Base-by-base conservation (phyloP, 2,113 vertebrate species). In the Thryonomys swinderianus region DNA sequence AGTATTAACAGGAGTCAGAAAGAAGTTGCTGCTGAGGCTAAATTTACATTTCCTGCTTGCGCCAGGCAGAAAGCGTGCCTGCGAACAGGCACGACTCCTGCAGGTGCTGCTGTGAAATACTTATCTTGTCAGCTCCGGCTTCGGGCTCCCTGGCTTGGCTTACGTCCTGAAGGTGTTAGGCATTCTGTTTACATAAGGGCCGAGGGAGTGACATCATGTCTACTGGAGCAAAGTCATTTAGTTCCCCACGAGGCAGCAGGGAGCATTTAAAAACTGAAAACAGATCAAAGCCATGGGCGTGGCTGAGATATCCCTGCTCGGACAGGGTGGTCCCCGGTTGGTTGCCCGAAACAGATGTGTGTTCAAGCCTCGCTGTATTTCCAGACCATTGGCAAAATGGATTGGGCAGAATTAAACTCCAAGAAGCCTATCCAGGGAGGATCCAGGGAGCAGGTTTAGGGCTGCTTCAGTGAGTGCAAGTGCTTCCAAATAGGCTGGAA, bases 181-280 rank as follows among this genome's bases (percentile, higher is more conserved):
- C 96, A 83, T 92, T 98, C 92, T 98, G 97, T 98, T 98, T 98
- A 98, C 90, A 45, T 96, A 98, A 98, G 94, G 95, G 90, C 97
- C 96, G 42, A 96, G 95, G 78, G 94, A 93, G 97, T 98, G 98
- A 99, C 98, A 98, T 98, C 97, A 98, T 98, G 98, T 98, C 98
- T 98, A 95, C 98, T 97, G 97, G 98, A 98, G 90, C 85, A 66
- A 89, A 97, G 96, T 93, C 95, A 17, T 93, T 95, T 90, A 95
- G 95, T 95, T 98, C 94, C 90, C 92, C 94, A 97, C 80, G 84
- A 96, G 94, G 97, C 97, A 96, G 97, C 95, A 96, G 98, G 96
- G 97, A 97, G 64, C 95, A 97, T 97, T 98, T 97, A 97, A 98
- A 98, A 98, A 97, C 95, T 93, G 90, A 98, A 96, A 96, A 71